Evolutionary conservation across 1,140 invertebrate genomes (phyloP).

Genomic region (Popillia japonica): DNA sequence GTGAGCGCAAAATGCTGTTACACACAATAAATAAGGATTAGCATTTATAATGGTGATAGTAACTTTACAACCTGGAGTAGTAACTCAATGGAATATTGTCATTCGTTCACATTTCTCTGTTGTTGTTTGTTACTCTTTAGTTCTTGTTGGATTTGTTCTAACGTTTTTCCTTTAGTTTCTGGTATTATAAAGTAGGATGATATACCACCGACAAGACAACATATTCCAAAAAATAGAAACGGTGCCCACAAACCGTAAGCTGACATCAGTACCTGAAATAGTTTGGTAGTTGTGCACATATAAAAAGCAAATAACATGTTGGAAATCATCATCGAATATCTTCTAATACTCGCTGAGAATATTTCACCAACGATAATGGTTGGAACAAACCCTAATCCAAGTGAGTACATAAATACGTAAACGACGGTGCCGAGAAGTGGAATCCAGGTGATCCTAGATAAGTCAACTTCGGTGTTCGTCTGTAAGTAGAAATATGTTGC

Average conservation of each 20-base stretch:
- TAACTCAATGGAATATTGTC: too few species aligned
- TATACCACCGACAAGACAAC: constrained; percentile 65
- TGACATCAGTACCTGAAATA: constrained; percentile 55
- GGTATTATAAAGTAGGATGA: constrained; percentile 69
- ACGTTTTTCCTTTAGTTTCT: constrained; percentile 9
- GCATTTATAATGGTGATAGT: too few species aligned
- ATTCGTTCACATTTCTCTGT: too few species aligned
- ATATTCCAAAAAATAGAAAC: constrained; percentile 65
- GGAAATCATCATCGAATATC: constrained; percentile 40
- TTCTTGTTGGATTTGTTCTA: constrained; percentile 49
- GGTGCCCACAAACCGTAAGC: constrained; percentile 72
- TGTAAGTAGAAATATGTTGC: constrained; percentile 11
- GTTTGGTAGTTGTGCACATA: constrained; percentile 56
- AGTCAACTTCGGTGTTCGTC: constrained; percentile 46
- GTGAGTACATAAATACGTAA: constrained; percentile 42
- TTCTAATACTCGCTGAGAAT: constrained; percentile 48
- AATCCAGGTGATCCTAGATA: background rate
- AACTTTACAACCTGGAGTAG: too few species aligned
- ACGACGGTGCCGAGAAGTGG: constrained; percentile 40
- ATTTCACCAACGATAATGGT: constrained; percentile 48
- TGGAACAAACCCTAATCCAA: constrained; percentile 44
- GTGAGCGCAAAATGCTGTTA: too few species aligned
- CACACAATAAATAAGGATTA: too few species aligned
- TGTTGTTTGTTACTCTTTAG: background rate
- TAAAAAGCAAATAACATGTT: constrained; percentile 42